Percentiles rank a stretch among this genome's conserved stretches.
These are phyloP conservation scores for Sminthopsis crassicaudata DNA, from an alignment of 2,113 vertebrate genomes.

Conservation along the genomic window DNA sequence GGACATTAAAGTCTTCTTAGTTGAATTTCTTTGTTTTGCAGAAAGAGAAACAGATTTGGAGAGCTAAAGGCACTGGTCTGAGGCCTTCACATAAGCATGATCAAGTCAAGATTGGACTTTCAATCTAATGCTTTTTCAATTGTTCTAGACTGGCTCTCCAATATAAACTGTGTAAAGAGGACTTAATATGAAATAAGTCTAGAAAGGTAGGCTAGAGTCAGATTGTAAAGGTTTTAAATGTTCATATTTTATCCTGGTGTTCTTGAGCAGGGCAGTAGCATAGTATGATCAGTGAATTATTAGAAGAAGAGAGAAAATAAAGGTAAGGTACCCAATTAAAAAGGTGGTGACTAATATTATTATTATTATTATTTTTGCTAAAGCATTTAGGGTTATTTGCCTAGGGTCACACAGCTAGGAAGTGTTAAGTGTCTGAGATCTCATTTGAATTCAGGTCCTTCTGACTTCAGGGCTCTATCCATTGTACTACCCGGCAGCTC, in stretches of 20 bases:
- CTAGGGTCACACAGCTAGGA: too few relatives aligned
- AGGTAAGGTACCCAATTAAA: neutral
- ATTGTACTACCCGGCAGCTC: too few relatives aligned
- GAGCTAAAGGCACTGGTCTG: neutral
- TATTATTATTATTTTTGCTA: too few relatives aligned
- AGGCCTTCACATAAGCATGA: neutral
- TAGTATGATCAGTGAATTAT: neutral
- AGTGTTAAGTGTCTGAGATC: too few relatives aligned
- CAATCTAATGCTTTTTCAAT: neutral
- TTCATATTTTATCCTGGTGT: neutral
- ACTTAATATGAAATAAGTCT: neutral
- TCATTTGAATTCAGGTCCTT: too few relatives aligned
- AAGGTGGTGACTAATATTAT: slow-evolving; percentile 3
- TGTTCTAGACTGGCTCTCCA: neutral
- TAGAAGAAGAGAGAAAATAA: neutral
- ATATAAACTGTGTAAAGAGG: neutral
- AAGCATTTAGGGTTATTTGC: too few relatives aligned
- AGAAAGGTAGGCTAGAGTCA: neutral
- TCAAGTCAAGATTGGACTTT: neutral
- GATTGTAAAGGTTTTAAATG: neutral
- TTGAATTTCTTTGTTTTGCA: neutral
- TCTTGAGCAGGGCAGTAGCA: neutral
- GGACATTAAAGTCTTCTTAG: neutral
- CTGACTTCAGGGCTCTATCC: too few relatives aligned
- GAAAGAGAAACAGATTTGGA: neutral